Evolutionary conservation across 2,113 vertebrate species (phyloP).

Genomic region (Nothoprocta perdicaria): DNA sequence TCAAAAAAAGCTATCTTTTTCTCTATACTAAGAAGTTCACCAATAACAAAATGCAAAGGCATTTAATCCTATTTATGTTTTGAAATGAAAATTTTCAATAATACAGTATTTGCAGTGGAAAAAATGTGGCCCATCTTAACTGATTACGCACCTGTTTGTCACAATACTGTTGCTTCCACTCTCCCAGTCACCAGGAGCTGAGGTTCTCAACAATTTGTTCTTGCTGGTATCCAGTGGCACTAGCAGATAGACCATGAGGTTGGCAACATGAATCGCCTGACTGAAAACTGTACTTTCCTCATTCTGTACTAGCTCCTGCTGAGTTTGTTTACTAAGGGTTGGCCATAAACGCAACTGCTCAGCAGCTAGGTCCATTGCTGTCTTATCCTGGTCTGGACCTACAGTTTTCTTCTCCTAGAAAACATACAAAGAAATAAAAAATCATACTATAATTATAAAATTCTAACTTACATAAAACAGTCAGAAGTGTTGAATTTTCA

Average conservation of each 20-base stretch:
- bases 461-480: not conserved
- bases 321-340: constrained; percentile 86
- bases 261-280: constrained; percentile 97
- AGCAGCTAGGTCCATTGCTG: constrained; percentile 94
- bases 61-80: not conserved
- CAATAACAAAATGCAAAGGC: not conserved
- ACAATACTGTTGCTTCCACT: constrained; percentile 98
- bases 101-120: not conserved
- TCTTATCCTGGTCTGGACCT: constrained; percentile 80
- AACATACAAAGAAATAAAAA: not conserved
- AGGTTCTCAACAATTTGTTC: constrained; percentile 88
- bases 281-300: constrained; percentile 98
- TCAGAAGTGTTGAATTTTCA: not conserved
- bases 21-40: not conserved
- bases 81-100: not conserved
- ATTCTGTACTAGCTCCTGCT: constrained; percentile 92
- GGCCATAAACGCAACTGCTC: constrained; percentile 92
- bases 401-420: constrained; percentile 75
- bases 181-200: constrained; percentile 92
- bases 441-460: not conserved
- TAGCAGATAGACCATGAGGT: constrained; percentile 97
- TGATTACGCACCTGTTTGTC: constrained; percentile 86
- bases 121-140: not conserved
- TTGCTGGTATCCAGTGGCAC: constrained; percentile 96
- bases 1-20: not conserved